Conservation (phyloP, 2,888 invertebrate species). For the Cephus sareptanus region DNA sequence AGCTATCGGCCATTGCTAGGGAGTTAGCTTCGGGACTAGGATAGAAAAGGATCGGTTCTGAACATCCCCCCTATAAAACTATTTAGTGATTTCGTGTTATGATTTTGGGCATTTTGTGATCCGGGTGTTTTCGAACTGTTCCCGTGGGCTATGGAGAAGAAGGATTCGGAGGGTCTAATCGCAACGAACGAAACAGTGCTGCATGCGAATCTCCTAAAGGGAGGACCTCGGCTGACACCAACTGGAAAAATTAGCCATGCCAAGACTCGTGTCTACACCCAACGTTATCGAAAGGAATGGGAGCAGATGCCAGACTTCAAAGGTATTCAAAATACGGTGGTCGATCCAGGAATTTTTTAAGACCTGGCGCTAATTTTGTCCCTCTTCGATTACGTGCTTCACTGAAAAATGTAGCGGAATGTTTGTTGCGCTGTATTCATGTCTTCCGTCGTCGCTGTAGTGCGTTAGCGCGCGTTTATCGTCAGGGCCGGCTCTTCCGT, state of each 20-base stretch:
- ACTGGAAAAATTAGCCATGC: slow-evolving; percentile 64
- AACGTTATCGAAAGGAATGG: slow-evolving; percentile 72
- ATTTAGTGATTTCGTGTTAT: slow-evolving; percentile 61
- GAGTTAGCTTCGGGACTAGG: slow-evolving; percentile 60
- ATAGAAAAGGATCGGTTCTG: slow-evolving; percentile 32
- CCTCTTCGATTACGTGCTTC: not conserved
- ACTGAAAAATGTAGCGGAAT: not conserved
- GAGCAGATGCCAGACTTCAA: slow-evolving; percentile 72
- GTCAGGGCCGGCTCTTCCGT: not conserved
- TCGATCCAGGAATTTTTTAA: not conserved
- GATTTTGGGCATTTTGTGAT: slow-evolving; percentile 51
- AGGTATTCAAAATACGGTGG: slow-evolving; percentile 59
- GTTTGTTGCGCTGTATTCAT: not conserved
- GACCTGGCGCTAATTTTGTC: not conserved
- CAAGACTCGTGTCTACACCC: slow-evolving; percentile 68
- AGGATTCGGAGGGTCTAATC: slow-evolving; percentile 33
- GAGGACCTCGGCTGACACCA: slow-evolving; percentile 51
- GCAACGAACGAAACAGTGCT: slow-evolving; percentile 31
- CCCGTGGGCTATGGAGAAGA: slow-evolving; percentile 38
- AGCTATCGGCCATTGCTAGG: slow-evolving; percentile 50
- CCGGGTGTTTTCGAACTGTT: slow-evolving; percentile 40
- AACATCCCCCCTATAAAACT: slow-evolving; percentile 45
- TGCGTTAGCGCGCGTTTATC: slow-evolving; percentile 1
- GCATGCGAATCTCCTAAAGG: slow-evolving; percentile 12
- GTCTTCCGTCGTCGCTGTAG: not conserved